phyloP scores from a whole-genome alignment of 2,888 invertebrate genomes.

The Dioctria rufipes region DNA sequence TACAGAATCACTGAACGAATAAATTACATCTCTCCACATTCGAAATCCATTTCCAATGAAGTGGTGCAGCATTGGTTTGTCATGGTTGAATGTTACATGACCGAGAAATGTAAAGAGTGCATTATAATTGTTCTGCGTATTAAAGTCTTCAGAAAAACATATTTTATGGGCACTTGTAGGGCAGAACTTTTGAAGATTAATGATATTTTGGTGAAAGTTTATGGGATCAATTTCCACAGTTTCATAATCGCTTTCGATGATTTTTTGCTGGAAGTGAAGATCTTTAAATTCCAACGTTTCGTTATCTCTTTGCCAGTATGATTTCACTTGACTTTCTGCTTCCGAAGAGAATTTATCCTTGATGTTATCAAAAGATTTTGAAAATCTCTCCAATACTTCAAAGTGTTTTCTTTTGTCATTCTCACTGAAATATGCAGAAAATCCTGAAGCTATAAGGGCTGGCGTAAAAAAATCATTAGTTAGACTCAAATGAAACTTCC shows the following conservation, averaged over 20 bases:
- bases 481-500: background rate
- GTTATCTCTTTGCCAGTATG: background rate
- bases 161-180: background rate
- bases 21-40: conserved; percentile 31
- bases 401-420: background rate
- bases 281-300: background rate
- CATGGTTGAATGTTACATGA: conserved; percentile 6
- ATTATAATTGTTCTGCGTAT: background rate
- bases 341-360: background rate
- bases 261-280: background rate
- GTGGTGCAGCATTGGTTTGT: conserved; percentile 31
- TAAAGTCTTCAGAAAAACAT: background rate
- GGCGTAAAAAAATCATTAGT: conserved; percentile 10
- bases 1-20: background rate
- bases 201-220: background rate
- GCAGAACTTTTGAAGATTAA: background rate
- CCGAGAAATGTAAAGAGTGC: background rate
- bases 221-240: background rate
- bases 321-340: background rate
- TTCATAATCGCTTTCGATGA: background rate
- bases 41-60: conserved; percentile 13
- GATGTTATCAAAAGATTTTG: background rate
- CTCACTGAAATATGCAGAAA: conserved; percentile 12
- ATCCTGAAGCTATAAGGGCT: background rate
- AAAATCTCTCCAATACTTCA: background rate